Evolutionary conservation across 2,888 invertebrate genomes (phyloP).

Genomic region (Platypus cylindrus): DNA sequence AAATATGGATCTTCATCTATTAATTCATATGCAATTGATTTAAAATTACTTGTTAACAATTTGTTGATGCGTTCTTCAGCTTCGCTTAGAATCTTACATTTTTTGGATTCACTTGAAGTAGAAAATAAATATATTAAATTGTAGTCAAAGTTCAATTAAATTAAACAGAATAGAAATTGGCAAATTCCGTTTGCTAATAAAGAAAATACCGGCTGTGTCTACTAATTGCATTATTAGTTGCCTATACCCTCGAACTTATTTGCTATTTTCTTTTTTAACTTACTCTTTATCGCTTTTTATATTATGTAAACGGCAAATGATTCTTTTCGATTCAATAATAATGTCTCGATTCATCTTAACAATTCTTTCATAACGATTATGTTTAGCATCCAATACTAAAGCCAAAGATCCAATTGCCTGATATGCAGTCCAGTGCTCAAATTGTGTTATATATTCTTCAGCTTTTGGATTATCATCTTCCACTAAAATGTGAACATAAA

Average conservation of each 20-base stretch:
- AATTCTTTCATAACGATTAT: conserved; percentile 73
- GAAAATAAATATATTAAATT: not conserved
- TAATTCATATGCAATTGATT: conserved; percentile 61
- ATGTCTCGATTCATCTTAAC: conserved; percentile 72
- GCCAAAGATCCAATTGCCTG: conserved; percentile 53
- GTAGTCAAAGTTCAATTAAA: conserved; percentile 2
- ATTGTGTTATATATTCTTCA: too few species aligned
- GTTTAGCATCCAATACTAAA: conserved; percentile 55
- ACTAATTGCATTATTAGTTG: too few species aligned
- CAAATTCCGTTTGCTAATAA: too few species aligned
- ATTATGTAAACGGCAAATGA: conserved; percentile 76
- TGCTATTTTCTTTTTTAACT: not conserved
- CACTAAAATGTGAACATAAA: too few species aligned
- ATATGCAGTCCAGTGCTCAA: conserved; percentile 42
- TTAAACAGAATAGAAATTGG: conserved; percentile 1
- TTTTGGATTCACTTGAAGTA: conserved; percentile 40
- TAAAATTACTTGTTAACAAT: conserved; percentile 47
- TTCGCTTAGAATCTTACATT: conserved; percentile 42
- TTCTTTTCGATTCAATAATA: conserved; percentile 81
- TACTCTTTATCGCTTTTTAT: conserved; percentile 36
- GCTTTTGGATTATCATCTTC: too few species aligned
- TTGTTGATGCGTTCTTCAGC: conserved; percentile 55
- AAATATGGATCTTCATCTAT: conserved; percentile 56
- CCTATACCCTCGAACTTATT: too few species aligned
- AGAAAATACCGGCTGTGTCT: too few species aligned